Evolutionary conservation across 2,113 vertebrate genomes (phyloP).

Genomic region (Ariopsis seemanni): DNA sequence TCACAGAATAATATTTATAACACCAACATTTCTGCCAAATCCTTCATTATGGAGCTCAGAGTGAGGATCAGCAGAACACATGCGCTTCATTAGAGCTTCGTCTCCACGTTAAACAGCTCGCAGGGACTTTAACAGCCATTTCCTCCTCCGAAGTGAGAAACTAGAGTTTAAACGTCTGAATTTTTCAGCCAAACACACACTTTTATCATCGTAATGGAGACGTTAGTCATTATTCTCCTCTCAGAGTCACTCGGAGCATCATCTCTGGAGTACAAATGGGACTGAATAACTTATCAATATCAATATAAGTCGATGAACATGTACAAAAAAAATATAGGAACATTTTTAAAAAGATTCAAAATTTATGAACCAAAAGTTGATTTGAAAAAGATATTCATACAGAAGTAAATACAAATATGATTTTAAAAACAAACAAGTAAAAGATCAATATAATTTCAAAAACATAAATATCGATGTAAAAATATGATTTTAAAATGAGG

Average conservation of each 20-base stretch:
- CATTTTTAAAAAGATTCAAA: no score
- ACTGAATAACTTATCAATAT: no score
- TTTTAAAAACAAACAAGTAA: not conserved
- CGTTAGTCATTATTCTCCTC: not conserved
- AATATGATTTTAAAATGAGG: not conserved
- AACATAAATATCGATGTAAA: not conserved
- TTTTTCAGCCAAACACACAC: not conserved
- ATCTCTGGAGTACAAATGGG: not conserved
- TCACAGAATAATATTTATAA: constrained; percentile 11
- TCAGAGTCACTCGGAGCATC: not conserved
- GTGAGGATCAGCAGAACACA: constrained; percentile 3
- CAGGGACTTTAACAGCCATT: not conserved
- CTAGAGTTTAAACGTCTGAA: not conserved
- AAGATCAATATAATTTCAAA: not conserved
- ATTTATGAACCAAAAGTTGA: no score
- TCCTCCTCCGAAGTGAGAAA: not conserved
- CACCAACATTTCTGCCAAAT: not conserved
- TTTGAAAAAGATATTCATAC: not conserved
- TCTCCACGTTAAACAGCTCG: not conserved
- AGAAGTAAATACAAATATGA: not conserved
- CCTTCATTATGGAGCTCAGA: not conserved
- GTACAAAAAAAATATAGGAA: not conserved
- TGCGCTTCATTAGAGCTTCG: not conserved
- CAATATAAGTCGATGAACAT: no score
- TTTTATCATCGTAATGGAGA: not conserved